These are phyloP conservation scores for Pammene aurita DNA, from an alignment of 2,888 invertebrate species.

Conservation along the genomic window DNA sequence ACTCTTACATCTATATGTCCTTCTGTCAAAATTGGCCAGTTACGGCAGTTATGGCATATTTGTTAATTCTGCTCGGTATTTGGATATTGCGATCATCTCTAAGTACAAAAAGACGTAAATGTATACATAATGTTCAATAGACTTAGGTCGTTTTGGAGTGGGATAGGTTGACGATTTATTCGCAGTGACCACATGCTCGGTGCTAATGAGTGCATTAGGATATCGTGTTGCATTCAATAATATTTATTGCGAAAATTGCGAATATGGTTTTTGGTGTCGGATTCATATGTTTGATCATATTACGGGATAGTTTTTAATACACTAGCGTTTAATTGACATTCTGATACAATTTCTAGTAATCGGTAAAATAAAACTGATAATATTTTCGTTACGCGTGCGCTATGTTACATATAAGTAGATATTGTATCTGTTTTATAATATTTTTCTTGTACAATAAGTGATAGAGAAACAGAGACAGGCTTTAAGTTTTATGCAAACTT, in stretches of 20 bases:
- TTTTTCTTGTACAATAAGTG: no score
- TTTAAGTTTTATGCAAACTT: no score
- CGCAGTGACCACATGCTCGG: constrained; percentile 21
- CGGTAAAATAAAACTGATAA: no score
- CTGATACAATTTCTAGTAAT: no score
- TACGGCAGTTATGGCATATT: constrained; percentile 56
- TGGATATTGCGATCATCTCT: constrained; percentile 45
- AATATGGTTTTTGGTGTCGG: background rate
- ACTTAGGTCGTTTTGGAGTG: constrained; percentile 2
- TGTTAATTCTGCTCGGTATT: constrained; percentile 58
- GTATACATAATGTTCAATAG: background rate
- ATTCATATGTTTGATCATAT: background rate
- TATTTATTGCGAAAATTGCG: constrained; percentile 36
- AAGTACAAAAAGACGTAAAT: background rate
- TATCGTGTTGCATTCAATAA: constrained; percentile 28
- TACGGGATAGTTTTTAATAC: no score
- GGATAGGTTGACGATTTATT: constrained; percentile 22
- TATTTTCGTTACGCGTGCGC: no score
- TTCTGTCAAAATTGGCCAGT: constrained; percentile 9
- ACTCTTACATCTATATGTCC: constrained; percentile 3
- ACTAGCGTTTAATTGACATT: no score
- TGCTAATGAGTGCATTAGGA: constrained; percentile 39
- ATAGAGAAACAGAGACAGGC: no score
- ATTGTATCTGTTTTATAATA: no score
- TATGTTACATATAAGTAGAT: no score